These are phyloP conservation scores for Petroica traversi DNA, from an alignment of 2,113 vertebrate genomes.

Conservation along the genomic window DNA sequence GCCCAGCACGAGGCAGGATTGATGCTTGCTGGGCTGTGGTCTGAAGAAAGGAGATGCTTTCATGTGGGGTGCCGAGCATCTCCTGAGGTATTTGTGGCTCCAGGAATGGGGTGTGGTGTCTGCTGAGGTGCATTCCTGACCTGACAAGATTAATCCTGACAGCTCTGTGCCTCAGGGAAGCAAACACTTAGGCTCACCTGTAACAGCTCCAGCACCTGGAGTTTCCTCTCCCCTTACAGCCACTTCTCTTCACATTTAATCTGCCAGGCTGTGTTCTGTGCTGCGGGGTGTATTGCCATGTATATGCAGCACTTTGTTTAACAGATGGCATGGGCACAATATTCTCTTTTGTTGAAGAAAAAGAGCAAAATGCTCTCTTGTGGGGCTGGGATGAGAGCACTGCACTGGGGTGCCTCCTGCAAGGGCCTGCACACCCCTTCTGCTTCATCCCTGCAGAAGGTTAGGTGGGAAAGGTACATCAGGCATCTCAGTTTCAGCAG, in stretches of 20 bases:
- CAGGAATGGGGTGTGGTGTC: constrained; percentile 43
- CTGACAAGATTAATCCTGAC: constrained; percentile 44
- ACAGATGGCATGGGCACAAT: constrained; percentile 5
- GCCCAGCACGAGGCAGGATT: not conserved
- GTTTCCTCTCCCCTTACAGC: constrained; percentile 10
- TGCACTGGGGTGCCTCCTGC: not conserved
- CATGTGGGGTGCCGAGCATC: not conserved
- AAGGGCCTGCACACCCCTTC: not conserved
- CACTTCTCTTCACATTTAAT: not conserved
- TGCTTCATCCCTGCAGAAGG: not conserved
- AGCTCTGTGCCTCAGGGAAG: constrained; percentile 13
- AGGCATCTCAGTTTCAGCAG: not conserved
- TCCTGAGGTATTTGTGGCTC: not conserved
- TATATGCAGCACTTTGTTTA: not conserved
- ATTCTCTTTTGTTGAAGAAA: not conserved
- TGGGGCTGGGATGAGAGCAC: not conserved
- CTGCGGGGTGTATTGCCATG: not conserved
- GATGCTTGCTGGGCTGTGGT: not conserved
- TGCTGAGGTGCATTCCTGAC: constrained; percentile 15
- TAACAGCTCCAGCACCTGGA: constrained; percentile 59
- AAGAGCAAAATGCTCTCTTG: not conserved
- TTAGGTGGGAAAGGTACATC: not conserved
- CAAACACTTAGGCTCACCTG: constrained; percentile 33
- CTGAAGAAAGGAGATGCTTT: constrained; percentile 6
- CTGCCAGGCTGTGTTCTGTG: not conserved